Conservation (phyloP, 92 coral and sea anemone species). For the Palythoa heliodiscus region DNA sequence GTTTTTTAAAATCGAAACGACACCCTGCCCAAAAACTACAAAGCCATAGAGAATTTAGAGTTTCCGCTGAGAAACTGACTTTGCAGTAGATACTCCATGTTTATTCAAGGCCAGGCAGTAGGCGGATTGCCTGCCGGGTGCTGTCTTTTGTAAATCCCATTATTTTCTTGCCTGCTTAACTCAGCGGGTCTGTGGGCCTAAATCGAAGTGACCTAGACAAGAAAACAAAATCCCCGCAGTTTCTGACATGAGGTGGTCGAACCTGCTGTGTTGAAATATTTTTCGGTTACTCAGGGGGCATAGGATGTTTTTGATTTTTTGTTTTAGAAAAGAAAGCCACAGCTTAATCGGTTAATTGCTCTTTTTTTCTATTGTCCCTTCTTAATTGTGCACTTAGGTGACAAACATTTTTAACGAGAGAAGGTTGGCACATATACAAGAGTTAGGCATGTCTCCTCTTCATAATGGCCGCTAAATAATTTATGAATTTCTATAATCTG, state of each 20-base stretch:
- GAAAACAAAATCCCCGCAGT: background rate
- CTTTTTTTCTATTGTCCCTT: background rate
- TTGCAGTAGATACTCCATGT: too few species aligned
- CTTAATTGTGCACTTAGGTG: background rate
- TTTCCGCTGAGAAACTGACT: too few species aligned
- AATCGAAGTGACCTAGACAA: background rate
- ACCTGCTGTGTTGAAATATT: conserved; percentile 1
- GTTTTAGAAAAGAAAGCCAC: too few species aligned
- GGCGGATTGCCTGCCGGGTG: background rate
- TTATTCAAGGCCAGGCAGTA: background rate
- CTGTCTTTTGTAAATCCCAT: background rate
- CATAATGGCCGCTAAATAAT: background rate
- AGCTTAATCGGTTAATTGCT: too few species aligned
- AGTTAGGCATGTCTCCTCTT: background rate
- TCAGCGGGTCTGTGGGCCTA: background rate
- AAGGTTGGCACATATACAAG: background rate
- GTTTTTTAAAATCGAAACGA: too few species aligned
- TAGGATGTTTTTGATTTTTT: background rate
- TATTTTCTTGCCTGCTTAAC: background rate
- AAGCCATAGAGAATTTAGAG: too few species aligned
- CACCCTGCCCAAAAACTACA: too few species aligned
- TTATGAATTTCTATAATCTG: background rate
- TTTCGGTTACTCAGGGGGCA: background rate
- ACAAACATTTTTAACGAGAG: background rate
- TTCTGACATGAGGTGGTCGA: background rate